Percentiles rank a stretch among this genome's conserved stretches.
phyloP scores from a whole-genome alignment of 2,113 vertebrate genomes.

The Pantherophis guttatus region DNA sequence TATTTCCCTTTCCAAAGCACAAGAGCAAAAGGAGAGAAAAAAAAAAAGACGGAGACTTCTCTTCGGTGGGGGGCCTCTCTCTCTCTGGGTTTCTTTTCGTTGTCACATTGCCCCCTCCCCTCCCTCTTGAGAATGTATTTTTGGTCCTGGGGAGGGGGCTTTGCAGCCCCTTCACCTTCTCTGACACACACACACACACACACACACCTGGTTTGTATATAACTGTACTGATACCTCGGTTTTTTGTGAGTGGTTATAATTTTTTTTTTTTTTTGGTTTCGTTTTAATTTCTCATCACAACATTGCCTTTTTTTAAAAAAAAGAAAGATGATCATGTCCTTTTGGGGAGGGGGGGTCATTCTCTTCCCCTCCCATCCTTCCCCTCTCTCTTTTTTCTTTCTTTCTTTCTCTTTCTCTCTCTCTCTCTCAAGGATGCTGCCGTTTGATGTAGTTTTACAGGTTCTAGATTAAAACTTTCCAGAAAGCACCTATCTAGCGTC shows the following conservation, averaged over 20 bases:
- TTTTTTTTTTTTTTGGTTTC: background rate
- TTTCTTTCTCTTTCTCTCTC: background rate
- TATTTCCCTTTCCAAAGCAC: constrained; percentile 39
- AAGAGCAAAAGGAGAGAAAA: constrained; percentile 51
- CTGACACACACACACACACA: background rate
- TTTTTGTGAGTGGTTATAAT: constrained; percentile 34
- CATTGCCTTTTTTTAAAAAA: constrained; percentile 28
- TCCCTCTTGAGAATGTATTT: constrained; percentile 20
- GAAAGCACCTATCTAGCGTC: constrained; percentile 14
- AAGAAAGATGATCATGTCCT: constrained; percentile 7
- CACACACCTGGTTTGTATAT: constrained; percentile 23
- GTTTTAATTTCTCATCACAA: constrained; percentile 34
- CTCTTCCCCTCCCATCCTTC: background rate
- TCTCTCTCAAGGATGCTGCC: constrained; percentile 7
- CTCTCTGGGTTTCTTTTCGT: background rate
- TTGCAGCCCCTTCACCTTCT: background rate
- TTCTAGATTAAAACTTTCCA: constrained; percentile 49
- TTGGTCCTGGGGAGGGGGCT: background rate
- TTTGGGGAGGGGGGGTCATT: background rate
- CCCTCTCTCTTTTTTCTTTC: no score
- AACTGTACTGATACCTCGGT: constrained; percentile 42
- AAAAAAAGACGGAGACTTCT: background rate
- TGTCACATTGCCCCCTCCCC: background rate
- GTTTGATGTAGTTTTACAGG: constrained; percentile 37
- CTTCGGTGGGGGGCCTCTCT: background rate